Conservation (phyloP, 2,113 vertebrate species). For the Salvelinus namaycush region DNA sequence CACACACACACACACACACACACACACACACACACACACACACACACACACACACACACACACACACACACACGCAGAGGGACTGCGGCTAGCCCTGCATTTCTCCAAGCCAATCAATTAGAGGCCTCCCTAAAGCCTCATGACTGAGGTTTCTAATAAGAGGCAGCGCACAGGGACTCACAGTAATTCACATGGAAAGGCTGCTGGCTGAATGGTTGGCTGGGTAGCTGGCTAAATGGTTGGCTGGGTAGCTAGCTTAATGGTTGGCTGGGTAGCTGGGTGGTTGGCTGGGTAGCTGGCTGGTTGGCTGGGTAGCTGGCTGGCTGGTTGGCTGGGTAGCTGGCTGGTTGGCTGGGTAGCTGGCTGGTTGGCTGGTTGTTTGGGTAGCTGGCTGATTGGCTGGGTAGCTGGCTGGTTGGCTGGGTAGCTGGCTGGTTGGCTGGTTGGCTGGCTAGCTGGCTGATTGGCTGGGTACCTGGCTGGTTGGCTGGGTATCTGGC, state of each 20-base stretch:
- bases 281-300: too few relatives aligned
- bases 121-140: conserved; percentile 45
- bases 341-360: too few relatives aligned
- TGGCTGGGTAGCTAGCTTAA: neutral
- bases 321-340: neutral
- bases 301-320: too few relatives aligned
- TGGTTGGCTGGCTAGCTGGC: accelerated
- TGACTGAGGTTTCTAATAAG: conserved; percentile 49
- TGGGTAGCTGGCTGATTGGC: too few relatives aligned
- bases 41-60: neutral
- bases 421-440: too few relatives aligned
- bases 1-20: neutral
- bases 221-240: too few relatives aligned
- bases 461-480: too few relatives aligned
- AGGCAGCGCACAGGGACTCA: conserved; percentile 33
- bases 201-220: neutral
- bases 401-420: too few relatives aligned
- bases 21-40: neutral
- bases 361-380: too few relatives aligned
- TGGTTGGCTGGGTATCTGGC: too few relatives aligned
- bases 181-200: conserved; percentile 46
- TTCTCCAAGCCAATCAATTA: conserved; percentile 45
- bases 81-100: conserved; percentile 19
- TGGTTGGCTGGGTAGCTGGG: too few relatives aligned
- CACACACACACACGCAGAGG: conserved; percentile 11